Percentiles rank a stretch among this genome's conserved stretches.
These are phyloP conservation scores for Leptinotarsa undecemlineata DNA, from an alignment of 1,140 invertebrate genomes.

Conservation along the genomic window DNA sequence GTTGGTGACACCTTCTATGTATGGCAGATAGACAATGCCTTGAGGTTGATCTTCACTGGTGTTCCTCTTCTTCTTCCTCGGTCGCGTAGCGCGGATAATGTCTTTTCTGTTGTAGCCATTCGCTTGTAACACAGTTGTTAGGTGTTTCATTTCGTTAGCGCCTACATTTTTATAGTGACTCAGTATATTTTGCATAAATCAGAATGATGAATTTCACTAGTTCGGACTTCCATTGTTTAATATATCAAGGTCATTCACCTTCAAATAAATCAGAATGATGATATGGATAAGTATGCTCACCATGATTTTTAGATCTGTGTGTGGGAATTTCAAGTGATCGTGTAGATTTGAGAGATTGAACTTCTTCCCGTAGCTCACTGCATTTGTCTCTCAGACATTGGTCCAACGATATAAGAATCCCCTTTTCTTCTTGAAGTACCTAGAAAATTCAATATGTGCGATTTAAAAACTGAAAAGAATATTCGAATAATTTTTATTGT, in stretches of 20 bases:
- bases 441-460: conserved; percentile 51
- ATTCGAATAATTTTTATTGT: neutral
- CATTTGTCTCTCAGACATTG: conserved; percentile 76
- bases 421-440: conserved; percentile 80
- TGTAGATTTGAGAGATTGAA: conserved; percentile 51
- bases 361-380: conserved; percentile 67
- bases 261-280: neutral
- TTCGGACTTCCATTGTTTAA: too few species aligned
- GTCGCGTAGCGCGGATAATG: too few species aligned
- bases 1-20: too few species aligned
- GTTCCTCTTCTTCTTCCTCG: too few species aligned
- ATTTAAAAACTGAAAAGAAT: neutral
- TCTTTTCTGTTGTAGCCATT: too few species aligned
- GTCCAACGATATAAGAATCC: conserved; percentile 73
- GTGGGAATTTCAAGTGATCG: conserved; percentile 36
- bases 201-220: too few species aligned
- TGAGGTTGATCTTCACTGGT: too few species aligned
- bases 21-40: too few species aligned
- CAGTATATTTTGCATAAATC: neutral
- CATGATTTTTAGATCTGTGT: conserved; percentile 35
- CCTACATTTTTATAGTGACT: too few species aligned
- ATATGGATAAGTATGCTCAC: conserved; percentile 17
- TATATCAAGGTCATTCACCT: too few species aligned
- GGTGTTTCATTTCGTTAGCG: too few species aligned
- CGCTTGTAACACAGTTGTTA: too few species aligned